Percentiles rank a stretch among this genome's conserved stretches.
Evolutionary conservation across 2,888 invertebrate genomes (phyloP).

Genomic region (Conomelus anceps): DNA sequence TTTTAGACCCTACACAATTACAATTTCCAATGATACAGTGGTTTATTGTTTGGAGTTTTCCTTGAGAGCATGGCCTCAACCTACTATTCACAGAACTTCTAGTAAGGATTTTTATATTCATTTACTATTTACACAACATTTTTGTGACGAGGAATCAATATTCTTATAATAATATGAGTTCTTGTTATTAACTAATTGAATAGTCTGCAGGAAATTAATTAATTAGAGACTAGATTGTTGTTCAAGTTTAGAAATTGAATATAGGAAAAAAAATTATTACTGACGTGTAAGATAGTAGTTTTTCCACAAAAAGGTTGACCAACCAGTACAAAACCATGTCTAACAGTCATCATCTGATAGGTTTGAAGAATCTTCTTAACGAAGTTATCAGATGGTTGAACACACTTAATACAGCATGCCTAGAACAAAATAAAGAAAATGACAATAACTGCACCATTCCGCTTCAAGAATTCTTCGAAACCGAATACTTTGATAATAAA

Average conservation of each 20-base stretch:
- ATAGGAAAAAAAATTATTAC: slow-evolving; percentile 35
- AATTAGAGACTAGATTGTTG: too few species aligned
- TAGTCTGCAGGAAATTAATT: too few species aligned
- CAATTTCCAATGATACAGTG: too few species aligned
- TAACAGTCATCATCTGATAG: slow-evolving; percentile 88
- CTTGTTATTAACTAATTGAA: too few species aligned
- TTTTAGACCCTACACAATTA: too few species aligned
- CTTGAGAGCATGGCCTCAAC: too few species aligned
- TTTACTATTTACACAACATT: too few species aligned
- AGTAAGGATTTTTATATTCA: too few species aligned
- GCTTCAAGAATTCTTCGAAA: neutral
- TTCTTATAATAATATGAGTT: too few species aligned
- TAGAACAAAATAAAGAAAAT: slow-evolving; percentile 30
- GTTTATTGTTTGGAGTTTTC: too few species aligned
- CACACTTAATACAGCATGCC: slow-evolving; percentile 56
- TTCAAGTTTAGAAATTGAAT: neutral
- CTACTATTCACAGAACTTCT: too few species aligned
- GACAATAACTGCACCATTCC: neutral
- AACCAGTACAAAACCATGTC: slow-evolving; percentile 89
- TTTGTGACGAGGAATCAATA: too few species aligned
- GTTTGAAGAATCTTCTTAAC: slow-evolving; percentile 82
- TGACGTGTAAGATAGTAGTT: slow-evolving; percentile 61
- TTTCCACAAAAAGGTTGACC: slow-evolving; percentile 81
- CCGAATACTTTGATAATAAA: neutral
- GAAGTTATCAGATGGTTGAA: slow-evolving; percentile 62